Evolutionary conservation across 2,888 invertebrate genomes (phyloP).

Genomic region (Oligia fasciuncula): DNA sequence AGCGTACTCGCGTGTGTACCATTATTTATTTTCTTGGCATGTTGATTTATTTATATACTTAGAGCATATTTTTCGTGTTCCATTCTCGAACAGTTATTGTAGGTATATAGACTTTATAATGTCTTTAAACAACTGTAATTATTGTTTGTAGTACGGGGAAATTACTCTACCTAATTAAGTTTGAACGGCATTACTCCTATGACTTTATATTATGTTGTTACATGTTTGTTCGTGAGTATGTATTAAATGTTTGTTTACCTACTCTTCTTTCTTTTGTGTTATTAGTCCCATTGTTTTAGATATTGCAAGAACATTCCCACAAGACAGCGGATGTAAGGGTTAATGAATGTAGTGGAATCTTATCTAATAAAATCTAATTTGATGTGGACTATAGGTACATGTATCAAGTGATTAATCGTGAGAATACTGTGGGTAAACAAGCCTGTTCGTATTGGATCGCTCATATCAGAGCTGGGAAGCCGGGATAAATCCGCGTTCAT

Average conservation of each 20-base stretch:
- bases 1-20: conserved; percentile 57
- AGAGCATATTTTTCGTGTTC: conserved; percentile 56
- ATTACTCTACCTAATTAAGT: conserved; percentile 33
- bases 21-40: conserved; percentile 62
- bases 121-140: conserved; percentile 39
- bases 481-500: conserved; percentile 67
- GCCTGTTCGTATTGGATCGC: conserved; percentile 40
- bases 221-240: conserved; percentile 8
- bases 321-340: conserved; percentile 44
- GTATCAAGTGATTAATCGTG: conserved; percentile 54
- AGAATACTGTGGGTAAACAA: conserved; percentile 52
- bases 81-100: conserved; percentile 30
- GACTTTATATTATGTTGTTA: conserved; percentile 18
- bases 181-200: conserved; percentile 19
- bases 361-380: conserved; percentile 50
- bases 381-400: conserved; percentile 41
- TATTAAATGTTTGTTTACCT: conserved; percentile 31
- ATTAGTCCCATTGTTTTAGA: conserved; percentile 37
- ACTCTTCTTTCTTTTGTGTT: conserved; percentile 29
- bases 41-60: conserved; percentile 59
- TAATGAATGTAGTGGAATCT: conserved; percentile 43
- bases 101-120: conserved; percentile 39
- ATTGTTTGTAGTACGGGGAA: conserved; percentile 13
- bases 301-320: conserved; percentile 51
- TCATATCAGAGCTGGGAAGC: conserved; percentile 43